A percentile compares a stretch with the other conserved stretches of the same genome.
phyloP scores from a whole-genome alignment of 2,888 invertebrate genomes.

The Hypomecis atomaria region DNA sequence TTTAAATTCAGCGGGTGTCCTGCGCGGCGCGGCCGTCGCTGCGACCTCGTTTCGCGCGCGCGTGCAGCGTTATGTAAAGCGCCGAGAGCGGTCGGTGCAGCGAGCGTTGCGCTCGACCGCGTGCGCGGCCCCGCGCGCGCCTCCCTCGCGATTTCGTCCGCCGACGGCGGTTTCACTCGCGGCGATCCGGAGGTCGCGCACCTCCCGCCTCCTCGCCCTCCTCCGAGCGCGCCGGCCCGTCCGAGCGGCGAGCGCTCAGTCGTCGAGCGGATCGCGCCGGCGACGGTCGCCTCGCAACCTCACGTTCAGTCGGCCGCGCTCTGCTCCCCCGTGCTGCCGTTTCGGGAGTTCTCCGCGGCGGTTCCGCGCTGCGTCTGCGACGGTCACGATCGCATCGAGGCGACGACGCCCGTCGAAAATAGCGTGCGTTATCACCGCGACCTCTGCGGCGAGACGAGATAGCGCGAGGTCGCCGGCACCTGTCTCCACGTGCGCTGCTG shows the following conservation, averaged over 20 bases:
- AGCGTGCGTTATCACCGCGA: conserved; percentile 82
- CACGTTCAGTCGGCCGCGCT: conserved; percentile 40
- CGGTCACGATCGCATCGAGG: conserved; percentile 69
- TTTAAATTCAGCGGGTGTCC: conserved; percentile 77
- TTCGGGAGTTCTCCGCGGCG: conserved; percentile 66
- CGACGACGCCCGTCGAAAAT: conserved; percentile 71
- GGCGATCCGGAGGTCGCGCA: conserved; percentile 76
- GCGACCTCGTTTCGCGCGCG: conserved; percentile 76
- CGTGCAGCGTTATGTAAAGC: conserved; percentile 79
- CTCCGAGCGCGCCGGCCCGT: conserved; percentile 59
- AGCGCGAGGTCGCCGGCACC: conserved; percentile 82
- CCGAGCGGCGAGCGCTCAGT: conserved; percentile 58
- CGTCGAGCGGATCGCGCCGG: conserved; percentile 80
- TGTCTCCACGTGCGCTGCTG: conserved; percentile 71
- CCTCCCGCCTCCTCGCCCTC: conserved; percentile 72
- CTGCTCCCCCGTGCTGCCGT: conserved; percentile 57
- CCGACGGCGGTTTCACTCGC: conserved; percentile 71
- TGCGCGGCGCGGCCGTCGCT: conserved; percentile 53
- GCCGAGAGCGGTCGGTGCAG: conserved; percentile 75
- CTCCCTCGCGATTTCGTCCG: conserved; percentile 68
- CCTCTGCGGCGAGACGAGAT: conserved; percentile 81
- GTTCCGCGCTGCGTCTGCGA: conserved; percentile 73
- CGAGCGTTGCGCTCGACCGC: conserved; percentile 80
- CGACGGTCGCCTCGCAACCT: conserved; percentile 61
- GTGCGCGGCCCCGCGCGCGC: conserved; percentile 64